These are phyloP conservation scores for Mnemiopsis leidyi DNA, from an alignment of 37 sponge, comb jelly and placozoan species.

Conservation along the genomic window DNA sequence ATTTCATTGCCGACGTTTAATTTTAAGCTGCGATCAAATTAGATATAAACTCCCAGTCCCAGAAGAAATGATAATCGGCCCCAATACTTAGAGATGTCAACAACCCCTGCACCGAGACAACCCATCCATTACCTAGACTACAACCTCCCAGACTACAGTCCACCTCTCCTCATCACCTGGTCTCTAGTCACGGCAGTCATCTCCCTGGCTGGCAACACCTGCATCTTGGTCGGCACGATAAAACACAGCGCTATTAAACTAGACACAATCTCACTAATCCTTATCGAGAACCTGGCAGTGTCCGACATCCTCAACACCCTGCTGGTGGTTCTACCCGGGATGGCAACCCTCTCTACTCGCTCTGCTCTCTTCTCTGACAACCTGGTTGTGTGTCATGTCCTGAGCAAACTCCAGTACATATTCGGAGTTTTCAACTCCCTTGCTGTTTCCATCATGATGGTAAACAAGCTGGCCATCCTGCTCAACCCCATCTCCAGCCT, in stretches of 20 bases:
- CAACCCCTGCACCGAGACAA: background rate
- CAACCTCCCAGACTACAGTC: background rate
- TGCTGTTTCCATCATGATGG: background rate
- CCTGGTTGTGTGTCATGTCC: background rate
- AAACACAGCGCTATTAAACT: background rate
- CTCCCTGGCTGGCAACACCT: background rate
- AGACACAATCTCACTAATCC: background rate
- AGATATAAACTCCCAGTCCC: no score
- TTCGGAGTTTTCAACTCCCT: background rate
- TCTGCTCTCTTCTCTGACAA: background rate
- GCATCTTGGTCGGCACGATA: background rate
- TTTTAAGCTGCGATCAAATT: no score
- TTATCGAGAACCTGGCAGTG: conserved; percentile 29
- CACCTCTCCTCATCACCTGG: background rate
- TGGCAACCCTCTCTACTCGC: background rate
- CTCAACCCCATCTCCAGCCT: background rate
- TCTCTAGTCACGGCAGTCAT: background rate
- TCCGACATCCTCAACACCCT: background rate
- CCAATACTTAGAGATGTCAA: background rate
- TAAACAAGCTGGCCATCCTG: background rate
- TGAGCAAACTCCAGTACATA: background rate
- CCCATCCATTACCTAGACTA: background rate
- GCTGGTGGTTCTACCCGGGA: background rate
- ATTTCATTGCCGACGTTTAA: no score
- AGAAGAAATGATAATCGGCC: no score